Evolutionary conservation across 2,113 vertebrate genomes (phyloP).

Genomic region (Cochlearius cochlearius): DNA sequence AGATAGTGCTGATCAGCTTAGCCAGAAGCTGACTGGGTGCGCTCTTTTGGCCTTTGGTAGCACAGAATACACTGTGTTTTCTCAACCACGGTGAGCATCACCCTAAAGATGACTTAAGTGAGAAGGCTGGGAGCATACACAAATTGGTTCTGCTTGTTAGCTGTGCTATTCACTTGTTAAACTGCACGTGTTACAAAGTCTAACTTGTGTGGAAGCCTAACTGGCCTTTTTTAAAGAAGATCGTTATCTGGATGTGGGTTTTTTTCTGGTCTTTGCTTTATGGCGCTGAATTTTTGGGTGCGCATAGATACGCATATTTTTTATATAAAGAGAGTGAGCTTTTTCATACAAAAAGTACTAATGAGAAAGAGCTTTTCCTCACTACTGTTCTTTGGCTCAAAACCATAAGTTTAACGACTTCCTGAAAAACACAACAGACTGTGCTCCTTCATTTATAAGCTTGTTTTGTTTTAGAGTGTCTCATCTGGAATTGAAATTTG

Average conservation of each 20-base stretch:
- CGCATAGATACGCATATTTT: rapidly evolving
- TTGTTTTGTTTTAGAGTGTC: neutral
- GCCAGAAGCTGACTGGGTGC: neutral
- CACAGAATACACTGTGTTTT: neutral
- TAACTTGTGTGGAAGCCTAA: neutral
- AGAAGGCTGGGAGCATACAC: neutral
- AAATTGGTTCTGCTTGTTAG: neutral
- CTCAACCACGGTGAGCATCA: neutral
- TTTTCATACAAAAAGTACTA: neutral
- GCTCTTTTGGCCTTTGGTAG: neutral
- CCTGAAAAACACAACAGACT: neutral
- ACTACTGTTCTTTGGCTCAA: neutral
- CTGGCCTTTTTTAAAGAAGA: neutral
- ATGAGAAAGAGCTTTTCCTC: neutral
- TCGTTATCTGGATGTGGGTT: neutral
- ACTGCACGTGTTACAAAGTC: neutral
- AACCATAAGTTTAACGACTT: neutral
- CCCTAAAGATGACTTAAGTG: neutral
- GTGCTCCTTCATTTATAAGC: neutral
- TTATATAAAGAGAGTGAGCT: too few relatives aligned
- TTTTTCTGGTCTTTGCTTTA: neutral
- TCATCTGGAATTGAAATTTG: neutral
- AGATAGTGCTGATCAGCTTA: neutral
- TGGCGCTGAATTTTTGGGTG: neutral
- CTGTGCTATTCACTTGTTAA: neutral